Base-by-base conservation (phyloP, 2,797 vertebrate species). In the Micropoecilia bifurca region DNA sequence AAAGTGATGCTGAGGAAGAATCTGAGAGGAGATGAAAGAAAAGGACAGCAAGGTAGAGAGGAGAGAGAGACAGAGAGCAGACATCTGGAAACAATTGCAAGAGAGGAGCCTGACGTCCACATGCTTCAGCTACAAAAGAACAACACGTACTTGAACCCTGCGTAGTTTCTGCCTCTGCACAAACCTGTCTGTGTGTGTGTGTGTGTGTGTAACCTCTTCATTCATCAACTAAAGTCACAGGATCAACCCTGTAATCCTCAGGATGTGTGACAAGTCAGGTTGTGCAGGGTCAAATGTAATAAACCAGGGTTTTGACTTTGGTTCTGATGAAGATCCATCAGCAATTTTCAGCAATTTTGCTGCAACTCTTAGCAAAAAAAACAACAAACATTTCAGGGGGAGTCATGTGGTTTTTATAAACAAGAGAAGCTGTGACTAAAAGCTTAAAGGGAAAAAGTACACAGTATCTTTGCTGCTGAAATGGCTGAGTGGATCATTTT, bases 81-180 rank as follows among this genome's bases (percentile, higher is more conserved):
- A 93, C 95, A 96, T 96, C 95, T 96, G 95, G 95, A 96, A 95
- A 90, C 84, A 87, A 95, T 96, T 74, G 68, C 78, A 80, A 0
- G n/a, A 87, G 86, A 48, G 82, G 83, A 83, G 90, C 84, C 88
- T 85, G 89, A 91, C 87, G 86, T 82, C 88, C 90, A 91, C 91
- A 93, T 88, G 90, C 90, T 90, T 80, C 90, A 85, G 86, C 91
- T 92, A 85, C 83, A 85, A 87, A 92, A 90, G 95, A 93, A 96
- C 94, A 95, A 91, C 86, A 86, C 89, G 94, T 95, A 93, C 95
- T 89, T 80, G 75, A 89, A 85, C 85, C 81, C 76, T 78, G 77
- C 30, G 74, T 57, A 59, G 83, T 74, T 41, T 61, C 73, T 39
- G 12, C 28, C 71, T 55, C 45, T n/a, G 74, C 81, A 74, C 46